Conservation (phyloP, 2,113 vertebrate species). For the Picathartes gymnocephalus region DNA sequence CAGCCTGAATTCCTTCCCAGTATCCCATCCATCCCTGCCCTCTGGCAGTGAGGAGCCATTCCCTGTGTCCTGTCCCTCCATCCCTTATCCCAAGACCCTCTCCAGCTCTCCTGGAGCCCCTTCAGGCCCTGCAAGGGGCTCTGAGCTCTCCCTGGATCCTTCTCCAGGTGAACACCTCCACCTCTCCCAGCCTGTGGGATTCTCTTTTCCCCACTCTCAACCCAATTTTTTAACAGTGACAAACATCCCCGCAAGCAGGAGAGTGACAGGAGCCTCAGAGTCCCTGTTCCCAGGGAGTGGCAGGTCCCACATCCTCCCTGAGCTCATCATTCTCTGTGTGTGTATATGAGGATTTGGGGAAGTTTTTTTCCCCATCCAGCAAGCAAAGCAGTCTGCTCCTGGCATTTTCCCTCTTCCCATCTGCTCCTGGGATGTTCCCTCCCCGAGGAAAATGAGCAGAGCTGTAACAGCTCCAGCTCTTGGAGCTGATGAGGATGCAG, state of each 20-base stretch:
- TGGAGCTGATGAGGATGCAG: rapidly evolving
- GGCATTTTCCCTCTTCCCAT: background rate
- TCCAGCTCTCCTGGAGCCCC: background rate
- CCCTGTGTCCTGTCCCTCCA: background rate
- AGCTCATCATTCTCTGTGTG: rapidly evolving
- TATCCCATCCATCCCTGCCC: rapidly evolving
- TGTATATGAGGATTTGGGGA: rapidly evolving
- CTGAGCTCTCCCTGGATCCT: background rate
- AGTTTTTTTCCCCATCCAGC: background rate
- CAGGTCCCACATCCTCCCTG: rapidly evolving
- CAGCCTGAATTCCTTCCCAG: rapidly evolving
- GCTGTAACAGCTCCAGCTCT: background rate
- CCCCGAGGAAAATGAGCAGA: background rate
- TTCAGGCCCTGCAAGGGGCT: rapidly evolving
- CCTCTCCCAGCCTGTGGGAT: background rate
- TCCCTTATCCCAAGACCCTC: background rate
- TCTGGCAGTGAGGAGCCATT: background rate
- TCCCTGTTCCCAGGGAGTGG: background rate
- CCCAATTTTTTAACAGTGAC: background rate
- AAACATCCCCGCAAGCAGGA: background rate
- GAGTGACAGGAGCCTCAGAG: background rate
- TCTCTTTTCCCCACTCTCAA: background rate
- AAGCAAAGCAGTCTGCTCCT: background rate
- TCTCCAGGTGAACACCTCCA: rapidly evolving
- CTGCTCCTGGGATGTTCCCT: background rate